These are phyloP conservation scores for Tenthredo livida DNA, from an alignment of 2,888 invertebrate species.

Conservation along the genomic window DNA sequence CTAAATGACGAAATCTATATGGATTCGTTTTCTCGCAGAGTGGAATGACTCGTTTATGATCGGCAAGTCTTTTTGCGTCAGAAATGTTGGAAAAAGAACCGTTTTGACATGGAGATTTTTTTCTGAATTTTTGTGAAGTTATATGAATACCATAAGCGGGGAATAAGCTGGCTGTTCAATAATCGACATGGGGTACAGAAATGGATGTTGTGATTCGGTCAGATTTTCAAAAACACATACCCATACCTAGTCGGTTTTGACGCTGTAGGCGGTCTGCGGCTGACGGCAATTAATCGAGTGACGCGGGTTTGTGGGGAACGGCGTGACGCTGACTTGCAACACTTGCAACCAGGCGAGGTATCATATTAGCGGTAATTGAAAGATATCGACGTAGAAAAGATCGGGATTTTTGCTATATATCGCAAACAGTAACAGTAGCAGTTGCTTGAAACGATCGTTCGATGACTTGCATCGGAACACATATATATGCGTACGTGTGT, in stretches of 20 bases:
- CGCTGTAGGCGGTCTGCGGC: conserved; percentile 69
- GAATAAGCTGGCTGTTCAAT: conserved; percentile 45
- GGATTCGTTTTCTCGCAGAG: not conserved
- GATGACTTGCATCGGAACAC: conserved; percentile 72
- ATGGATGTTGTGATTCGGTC: conserved; percentile 34
- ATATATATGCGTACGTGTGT: not conserved
- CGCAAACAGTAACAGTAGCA: conserved; percentile 46
- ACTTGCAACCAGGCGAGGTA: conserved; percentile 64
- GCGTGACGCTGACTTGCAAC: conserved; percentile 76
- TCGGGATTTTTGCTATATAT: conserved; percentile 50
- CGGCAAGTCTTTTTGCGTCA: not conserved
- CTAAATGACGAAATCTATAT: not conserved
- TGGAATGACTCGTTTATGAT: not conserved
- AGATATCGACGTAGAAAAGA: conserved; percentile 70
- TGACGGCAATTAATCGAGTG: conserved; percentile 77
- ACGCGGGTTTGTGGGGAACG: conserved; percentile 74
- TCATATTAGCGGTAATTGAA: conserved; percentile 78
- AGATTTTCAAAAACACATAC: not conserved
- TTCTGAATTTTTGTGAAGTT: not conserved
- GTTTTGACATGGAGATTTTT: conserved; percentile 10
- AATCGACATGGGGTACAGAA: conserved; percentile 59
- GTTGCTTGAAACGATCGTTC: conserved; percentile 72
- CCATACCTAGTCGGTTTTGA: conserved; percentile 21
- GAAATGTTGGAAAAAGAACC: not conserved
- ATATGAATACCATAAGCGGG: not conserved